A percentile compares a stretch with the other conserved stretches of the same genome.
Conservation (phyloP, 2,113 vertebrate species). For the Gavialis gangeticus region DNA sequence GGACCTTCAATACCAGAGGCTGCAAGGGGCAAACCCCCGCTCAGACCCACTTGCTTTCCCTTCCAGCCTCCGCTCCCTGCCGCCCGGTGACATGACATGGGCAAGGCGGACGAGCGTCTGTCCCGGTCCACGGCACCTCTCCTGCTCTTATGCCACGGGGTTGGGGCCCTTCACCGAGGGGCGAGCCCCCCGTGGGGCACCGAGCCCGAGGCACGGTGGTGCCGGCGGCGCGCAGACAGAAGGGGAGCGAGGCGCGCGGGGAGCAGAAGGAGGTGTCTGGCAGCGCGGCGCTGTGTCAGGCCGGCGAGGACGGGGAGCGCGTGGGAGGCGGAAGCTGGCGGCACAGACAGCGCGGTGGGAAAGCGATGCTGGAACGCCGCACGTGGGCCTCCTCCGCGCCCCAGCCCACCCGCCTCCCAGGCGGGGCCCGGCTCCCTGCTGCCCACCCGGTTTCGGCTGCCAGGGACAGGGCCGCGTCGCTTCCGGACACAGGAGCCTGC, state of each 20-base stretch:
- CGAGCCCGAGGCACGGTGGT: fast-evolving
- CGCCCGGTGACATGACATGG: background rate
- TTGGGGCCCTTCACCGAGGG: fast-evolving
- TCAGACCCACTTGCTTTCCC: no score
- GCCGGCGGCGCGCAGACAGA: background rate
- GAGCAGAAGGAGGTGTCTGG: conserved; percentile 27
- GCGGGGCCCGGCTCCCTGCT: background rate
- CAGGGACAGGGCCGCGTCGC: fast-evolving
- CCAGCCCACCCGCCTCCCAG: background rate
- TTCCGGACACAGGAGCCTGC: fast-evolving
- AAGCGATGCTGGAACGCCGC: fast-evolving
- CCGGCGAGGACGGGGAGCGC: fast-evolving
- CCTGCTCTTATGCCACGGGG: background rate
- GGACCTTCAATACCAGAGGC: no score
- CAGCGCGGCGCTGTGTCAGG: background rate
- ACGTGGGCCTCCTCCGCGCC: background rate
- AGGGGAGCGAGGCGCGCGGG: fast-evolving
- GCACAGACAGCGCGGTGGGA: fast-evolving
- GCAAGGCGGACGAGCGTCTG: no score
- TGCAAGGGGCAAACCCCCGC: no score
- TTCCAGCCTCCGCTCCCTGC: background rate
- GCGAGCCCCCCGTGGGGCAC: background rate
- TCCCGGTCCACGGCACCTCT: no score
- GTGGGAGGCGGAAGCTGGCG: background rate
- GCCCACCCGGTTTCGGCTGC: background rate